phyloP scores from a whole-genome alignment of 2,113 vertebrate genomes.

The Phylloscopus trochilus region DNA sequence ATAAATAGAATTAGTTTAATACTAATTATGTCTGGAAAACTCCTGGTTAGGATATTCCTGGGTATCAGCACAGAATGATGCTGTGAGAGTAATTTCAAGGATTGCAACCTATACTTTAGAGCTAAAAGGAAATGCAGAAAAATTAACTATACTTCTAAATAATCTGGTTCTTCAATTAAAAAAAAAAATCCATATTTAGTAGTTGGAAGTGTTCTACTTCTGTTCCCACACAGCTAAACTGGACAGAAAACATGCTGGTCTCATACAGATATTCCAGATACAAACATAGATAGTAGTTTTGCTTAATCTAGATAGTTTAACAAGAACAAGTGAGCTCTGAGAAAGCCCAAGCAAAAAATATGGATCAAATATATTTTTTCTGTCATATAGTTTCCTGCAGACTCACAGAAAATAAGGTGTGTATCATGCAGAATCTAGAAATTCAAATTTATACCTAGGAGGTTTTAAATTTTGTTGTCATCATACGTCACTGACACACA shows the following conservation, averaged over 20 bases:
- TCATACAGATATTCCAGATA: background rate
- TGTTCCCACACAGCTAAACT: background rate
- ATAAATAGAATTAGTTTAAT: background rate
- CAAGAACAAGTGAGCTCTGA: background rate
- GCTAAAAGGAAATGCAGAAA: background rate
- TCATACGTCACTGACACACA: background rate
- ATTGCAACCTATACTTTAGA: background rate
- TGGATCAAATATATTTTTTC: background rate
- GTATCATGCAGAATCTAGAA: background rate
- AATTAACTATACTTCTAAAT: background rate
- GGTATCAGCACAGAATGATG: background rate
- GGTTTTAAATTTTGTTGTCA: background rate
- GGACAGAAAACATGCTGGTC: background rate
- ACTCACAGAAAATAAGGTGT: background rate
- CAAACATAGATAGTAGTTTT: background rate
- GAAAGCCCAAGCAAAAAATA: background rate
- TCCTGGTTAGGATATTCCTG: background rate
- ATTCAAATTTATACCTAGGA: background rate
- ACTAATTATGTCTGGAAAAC: background rate
- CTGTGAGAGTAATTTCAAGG: background rate
- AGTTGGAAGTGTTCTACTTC: background rate
- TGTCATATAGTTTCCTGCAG: background rate
- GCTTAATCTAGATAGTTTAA: background rate
- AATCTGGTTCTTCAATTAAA: background rate
- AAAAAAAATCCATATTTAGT: background rate